A percentile compares a stretch with the other conserved stretches of the same genome.
phyloP scores from a whole-genome alignment of 2,113 vertebrate species.

The Romanogobio albipinnatus region DNA sequence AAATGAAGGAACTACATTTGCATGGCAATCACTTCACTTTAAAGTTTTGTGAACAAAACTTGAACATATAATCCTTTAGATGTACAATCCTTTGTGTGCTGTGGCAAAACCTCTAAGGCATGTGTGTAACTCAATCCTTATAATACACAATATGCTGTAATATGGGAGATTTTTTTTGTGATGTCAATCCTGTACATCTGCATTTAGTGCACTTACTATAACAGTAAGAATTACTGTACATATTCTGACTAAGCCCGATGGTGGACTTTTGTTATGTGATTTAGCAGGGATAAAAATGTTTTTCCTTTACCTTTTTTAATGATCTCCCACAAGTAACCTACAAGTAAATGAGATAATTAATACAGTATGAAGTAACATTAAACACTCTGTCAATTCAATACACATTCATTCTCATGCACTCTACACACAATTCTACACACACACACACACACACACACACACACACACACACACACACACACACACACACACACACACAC shows the following conservation, averaged over 20 bases:
- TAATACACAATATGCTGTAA: neutral
- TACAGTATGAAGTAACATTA: neutral
- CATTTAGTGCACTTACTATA: neutral
- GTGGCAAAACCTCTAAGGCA: slow-evolving; percentile 46
- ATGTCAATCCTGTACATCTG: neutral
- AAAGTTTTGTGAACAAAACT: neutral
- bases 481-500: no score
- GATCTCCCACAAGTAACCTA: neutral
- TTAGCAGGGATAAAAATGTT: neutral
- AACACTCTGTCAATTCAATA: slow-evolving; percentile 8
- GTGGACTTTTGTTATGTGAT: neutral
- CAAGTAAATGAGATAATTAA: neutral
- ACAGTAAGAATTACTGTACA: neutral
- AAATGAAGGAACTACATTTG: neutral
- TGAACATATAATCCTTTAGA: neutral
- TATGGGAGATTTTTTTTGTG: neutral
- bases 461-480: no score
- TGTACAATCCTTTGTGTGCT: slow-evolving; percentile 4
- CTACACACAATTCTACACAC: no score
- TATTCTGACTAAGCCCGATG: neutral
- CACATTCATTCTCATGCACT: slow-evolving; percentile 38
- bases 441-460: no score
- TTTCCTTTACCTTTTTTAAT: neutral
- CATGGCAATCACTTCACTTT: neutral
- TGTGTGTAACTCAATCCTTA: neutral